These are phyloP conservation scores for Diploptera punctata DNA, from an alignment of 2,888 invertebrate species.

Conservation along the genomic window DNA sequence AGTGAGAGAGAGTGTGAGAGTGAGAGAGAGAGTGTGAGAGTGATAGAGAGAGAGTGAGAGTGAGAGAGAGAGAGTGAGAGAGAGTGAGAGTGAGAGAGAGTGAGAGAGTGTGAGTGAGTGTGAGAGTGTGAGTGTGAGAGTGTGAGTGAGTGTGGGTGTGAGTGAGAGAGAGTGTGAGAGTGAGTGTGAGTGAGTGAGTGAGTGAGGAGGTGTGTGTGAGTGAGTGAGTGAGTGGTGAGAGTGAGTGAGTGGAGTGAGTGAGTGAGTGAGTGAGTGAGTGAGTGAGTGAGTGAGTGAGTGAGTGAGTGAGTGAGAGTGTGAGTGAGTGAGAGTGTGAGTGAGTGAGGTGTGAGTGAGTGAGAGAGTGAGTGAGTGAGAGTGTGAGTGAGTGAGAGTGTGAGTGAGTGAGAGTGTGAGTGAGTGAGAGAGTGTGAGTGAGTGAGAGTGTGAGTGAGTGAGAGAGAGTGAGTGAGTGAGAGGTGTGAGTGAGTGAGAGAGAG, in stretches of 20 bases:
- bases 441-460: neutral
- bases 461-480: too few species aligned
- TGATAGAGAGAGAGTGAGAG: neutral
- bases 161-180: neutral
- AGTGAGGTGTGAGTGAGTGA: neutral
- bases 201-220: neutral
- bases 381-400: neutral
- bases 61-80: neutral
- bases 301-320: neutral
- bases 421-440: neutral
- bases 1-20: neutral
- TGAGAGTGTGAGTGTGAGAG: neutral
- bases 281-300: neutral
- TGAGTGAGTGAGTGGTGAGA: neutral
- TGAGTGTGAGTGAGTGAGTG: neutral
- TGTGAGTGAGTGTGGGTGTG: neutral
- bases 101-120: neutral
- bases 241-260: too few species aligned
- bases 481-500: neutral
- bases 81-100: neutral
- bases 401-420: neutral
- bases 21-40: neutral
- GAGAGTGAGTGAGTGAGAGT: neutral
- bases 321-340: neutral
- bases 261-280: neutral